Evolutionary conservation across 2,888 invertebrate genomes (phyloP).

Genomic region (Dorcus parallelipipedus): DNA sequence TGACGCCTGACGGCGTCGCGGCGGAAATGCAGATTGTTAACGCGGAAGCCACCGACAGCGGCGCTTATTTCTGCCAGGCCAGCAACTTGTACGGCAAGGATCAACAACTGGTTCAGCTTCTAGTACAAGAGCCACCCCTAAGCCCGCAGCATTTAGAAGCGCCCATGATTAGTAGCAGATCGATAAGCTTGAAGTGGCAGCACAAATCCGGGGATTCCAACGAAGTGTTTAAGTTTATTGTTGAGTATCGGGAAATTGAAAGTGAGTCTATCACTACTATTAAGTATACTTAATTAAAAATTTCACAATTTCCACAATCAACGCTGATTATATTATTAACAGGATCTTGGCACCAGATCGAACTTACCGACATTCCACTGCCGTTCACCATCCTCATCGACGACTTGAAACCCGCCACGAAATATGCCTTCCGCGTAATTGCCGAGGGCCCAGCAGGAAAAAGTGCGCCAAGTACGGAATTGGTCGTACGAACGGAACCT

Average conservation of each 20-base stretch:
- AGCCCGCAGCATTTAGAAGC: conserved; percentile 66
- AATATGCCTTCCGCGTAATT: conserved; percentile 66
- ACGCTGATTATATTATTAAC: neutral
- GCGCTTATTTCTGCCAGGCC: conserved; percentile 75
- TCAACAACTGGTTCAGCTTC: conserved; percentile 68
- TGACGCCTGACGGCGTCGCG: conserved; percentile 65
- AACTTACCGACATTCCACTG: conserved; percentile 61
- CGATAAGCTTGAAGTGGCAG: conserved; percentile 74
- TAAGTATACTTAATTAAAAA: too few species aligned
- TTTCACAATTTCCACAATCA: neutral
- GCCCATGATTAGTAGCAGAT: conserved; percentile 67
- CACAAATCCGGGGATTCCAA: conserved; percentile 65
- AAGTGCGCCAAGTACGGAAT: conserved; percentile 63
- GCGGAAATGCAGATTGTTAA: conserved; percentile 69
- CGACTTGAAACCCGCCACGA: conserved; percentile 67
- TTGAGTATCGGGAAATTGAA: conserved; percentile 64
- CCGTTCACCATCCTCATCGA: conserved; percentile 63
- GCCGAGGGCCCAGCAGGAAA: conserved; percentile 73
- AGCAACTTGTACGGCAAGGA: conserved; percentile 70
- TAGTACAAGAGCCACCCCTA: conserved; percentile 74
- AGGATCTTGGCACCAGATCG: conserved; percentile 65
- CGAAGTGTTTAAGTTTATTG: conserved; percentile 66
- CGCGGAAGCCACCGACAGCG: conserved; percentile 68
- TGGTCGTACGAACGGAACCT: conserved; percentile 64
- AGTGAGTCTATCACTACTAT: conserved; percentile 47